Conservation (phyloP, 2,797 vertebrate species). For the Rallus crepitans region DNA sequence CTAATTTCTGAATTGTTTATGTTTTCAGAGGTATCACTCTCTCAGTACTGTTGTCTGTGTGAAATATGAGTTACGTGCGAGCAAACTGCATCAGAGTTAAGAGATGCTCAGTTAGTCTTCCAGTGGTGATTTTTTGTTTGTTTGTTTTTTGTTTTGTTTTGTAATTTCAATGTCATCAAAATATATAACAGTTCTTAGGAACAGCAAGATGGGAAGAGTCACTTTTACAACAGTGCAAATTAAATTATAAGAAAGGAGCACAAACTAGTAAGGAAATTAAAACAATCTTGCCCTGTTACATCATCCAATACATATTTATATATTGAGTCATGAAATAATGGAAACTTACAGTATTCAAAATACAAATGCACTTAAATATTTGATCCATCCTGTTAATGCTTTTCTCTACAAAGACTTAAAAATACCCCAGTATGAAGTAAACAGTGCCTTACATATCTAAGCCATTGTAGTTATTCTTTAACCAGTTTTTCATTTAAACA, state of each 20-base stretch:
- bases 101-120: not conserved
- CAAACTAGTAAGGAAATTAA: not conserved
- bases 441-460: not conserved
- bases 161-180: not conserved
- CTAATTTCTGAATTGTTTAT: constrained; percentile 22
- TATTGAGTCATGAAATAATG: not conserved
- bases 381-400: not conserved
- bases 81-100: not conserved
- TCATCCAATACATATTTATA: not conserved
- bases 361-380: not conserved
- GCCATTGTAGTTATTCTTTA: not conserved
- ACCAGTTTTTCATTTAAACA: not conserved
- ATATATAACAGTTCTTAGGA: not conserved
- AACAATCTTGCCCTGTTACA: not conserved
- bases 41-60: not conserved
- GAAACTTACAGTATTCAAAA: not conserved
- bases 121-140: not conserved
- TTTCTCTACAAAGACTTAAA: constrained; percentile 1
- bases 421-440: not conserved
- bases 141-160: not conserved
- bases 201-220: not conserved
- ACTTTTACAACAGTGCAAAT: not conserved
- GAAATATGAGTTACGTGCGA: not conserved
- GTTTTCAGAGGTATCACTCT: not conserved
- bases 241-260: not conserved